Evolutionary conservation across 1,140 invertebrate genomes (phyloP), one percentile per base, ranked within the genome.

Genomic region (Palaemon carinicauda): DNA sequence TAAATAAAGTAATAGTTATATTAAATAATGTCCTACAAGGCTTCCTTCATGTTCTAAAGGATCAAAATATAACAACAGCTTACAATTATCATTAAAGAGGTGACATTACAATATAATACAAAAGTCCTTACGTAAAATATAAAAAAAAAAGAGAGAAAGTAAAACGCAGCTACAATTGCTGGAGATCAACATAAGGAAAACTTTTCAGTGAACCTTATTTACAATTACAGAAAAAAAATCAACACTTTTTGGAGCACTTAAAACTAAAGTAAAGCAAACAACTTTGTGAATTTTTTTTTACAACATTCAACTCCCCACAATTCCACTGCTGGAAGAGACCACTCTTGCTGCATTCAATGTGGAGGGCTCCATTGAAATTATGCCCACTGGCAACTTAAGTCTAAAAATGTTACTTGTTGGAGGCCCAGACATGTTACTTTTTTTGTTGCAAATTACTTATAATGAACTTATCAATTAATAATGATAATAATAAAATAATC

Each of bases 311-410:
- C 15, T 51, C 52, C 52, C 50, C 53, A 83, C 71, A 78, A 79
- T 21, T 65, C 53, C 77, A 71, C 41, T 52, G 82, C 74, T 85
- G 75, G 77, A 79, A 31, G 74, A 85, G 29, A 79, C 75, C 29
- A 65, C 27, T 79, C 82, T 85, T 85, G 75, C 74, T 75, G 78
- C 60, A 74, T 65, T 56, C 50, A 74, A 52, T 79, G 75, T 85
- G 82, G 82, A 85, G 82, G 82, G 82, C 73, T 85, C 79, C 82
- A 79, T 65, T 85, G 74, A 85, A 79, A 85, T 85, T 79, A 85
- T 85, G 82, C 74, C 82, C 82, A 85, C 77, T 85, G 75, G 82
- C 82, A 85, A 85, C 82, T 85, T 85, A 85, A 56, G 78, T 41
- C 41, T 75, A 78, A 84, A 54, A 60, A 74, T 85, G 82, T 85